Conservation (phyloP, 2,888 invertebrate genomes). For the Elysia crispata region DNA sequence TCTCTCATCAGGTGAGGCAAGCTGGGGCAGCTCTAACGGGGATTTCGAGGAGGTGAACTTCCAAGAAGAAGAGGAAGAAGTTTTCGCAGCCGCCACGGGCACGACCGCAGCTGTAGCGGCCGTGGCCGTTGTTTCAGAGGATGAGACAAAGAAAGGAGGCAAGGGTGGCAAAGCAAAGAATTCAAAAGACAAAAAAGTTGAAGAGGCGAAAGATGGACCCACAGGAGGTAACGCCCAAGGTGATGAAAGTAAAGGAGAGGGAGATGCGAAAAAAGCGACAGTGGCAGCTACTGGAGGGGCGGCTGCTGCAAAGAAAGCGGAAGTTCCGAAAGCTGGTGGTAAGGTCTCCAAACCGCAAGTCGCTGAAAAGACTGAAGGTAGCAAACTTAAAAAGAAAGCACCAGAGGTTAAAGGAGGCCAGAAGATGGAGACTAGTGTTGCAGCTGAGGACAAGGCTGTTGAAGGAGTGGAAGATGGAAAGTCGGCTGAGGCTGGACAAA, state of each 20-base stretch:
- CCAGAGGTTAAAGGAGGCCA: background rate
- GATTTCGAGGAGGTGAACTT: conserved; percentile 12
- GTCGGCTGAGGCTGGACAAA: background rate
- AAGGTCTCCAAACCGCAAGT: background rate
- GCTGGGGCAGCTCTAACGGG: conserved; percentile 20
- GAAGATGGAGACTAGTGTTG: background rate
- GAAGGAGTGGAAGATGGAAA: background rate
- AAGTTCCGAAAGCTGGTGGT: no score
- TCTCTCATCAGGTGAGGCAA: background rate
- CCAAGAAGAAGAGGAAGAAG: background rate
- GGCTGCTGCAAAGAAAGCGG: background rate
- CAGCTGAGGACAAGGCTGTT: background rate
- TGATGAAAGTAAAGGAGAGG: no score
- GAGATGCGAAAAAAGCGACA: background rate
- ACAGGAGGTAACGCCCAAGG: no score
- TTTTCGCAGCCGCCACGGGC: background rate
- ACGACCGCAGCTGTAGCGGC: background rate
- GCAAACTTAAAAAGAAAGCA: background rate
- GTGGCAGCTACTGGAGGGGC: background rate
- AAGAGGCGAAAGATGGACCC: background rate
- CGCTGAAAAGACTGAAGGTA: background rate
- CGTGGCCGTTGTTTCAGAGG: background rate
- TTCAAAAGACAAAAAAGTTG: background rate
- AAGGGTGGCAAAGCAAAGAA: background rate
- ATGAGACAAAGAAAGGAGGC: background rate